phyloP scores from a whole-genome alignment of 2,113 vertebrate species.

The Neotoma lepida region DNA sequence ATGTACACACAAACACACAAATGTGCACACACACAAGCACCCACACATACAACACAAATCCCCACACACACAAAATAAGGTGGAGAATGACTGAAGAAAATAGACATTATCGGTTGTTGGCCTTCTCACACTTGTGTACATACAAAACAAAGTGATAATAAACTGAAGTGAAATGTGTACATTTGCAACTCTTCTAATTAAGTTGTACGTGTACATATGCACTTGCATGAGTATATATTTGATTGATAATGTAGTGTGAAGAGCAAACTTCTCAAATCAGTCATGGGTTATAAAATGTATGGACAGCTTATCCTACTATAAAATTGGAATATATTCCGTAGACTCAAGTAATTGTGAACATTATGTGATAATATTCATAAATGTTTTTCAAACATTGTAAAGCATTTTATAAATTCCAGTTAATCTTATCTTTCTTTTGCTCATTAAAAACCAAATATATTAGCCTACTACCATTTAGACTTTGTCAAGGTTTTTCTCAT shows the following conservation, averaged over 20 bases:
- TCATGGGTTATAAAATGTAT: not conserved
- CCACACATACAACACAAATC: not conserved
- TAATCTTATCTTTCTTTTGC: not conserved
- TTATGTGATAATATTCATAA: not conserved
- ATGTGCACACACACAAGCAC: not conserved
- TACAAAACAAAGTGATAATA: not conserved
- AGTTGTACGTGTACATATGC: not conserved
- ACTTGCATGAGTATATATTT: not conserved
- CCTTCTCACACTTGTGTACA: not conserved
- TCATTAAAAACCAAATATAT: not conserved
- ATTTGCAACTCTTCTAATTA: not conserved
- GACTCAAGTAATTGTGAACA: not conserved
- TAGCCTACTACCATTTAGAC: not conserved
- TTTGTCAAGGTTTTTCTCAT: not conserved
- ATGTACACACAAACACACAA: not conserved
- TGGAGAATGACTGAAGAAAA: not conserved
- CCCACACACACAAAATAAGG: not conserved
- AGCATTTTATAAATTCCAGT: not conserved
- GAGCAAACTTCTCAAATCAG: not conserved
- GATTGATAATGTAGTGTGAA: not conserved
- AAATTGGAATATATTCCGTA: not conserved
- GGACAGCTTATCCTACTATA: not conserved
- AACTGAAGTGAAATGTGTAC: not conserved
- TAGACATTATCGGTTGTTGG: not conserved
- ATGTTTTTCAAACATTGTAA: not conserved